A percentile compares a stretch with the other conserved stretches of the same genome.
phyloP scores from a whole-genome alignment of 2,113 vertebrate genomes.

The Nanorana parkeri region DNA sequence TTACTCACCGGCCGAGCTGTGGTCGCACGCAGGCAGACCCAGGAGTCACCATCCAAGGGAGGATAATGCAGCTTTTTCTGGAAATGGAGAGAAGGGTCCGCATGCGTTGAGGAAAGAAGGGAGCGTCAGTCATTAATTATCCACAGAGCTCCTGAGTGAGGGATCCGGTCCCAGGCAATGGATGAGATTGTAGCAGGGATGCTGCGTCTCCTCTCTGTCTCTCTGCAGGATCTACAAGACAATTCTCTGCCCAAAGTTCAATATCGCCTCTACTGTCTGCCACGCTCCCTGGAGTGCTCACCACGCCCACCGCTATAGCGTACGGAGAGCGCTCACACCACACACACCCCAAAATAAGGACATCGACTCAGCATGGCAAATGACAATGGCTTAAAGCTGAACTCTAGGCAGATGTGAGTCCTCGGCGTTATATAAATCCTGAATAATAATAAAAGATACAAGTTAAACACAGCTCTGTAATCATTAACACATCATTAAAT shows the following conservation, averaged over 20 bases:
- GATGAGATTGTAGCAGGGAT: conserved; percentile 32
- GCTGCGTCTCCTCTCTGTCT: conserved; percentile 28
- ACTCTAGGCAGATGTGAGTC: too few relatives aligned
- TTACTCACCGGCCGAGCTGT: background rate
- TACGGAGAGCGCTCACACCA: background rate
- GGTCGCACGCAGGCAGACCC: background rate
- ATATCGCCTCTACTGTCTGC: background rate
- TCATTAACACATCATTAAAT: too few relatives aligned
- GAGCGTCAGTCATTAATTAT: too few relatives aligned
- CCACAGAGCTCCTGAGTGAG: too few relatives aligned
- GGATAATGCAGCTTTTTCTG: conserved; percentile 14
- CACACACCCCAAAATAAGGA: too few relatives aligned
- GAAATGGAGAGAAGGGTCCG: background rate
- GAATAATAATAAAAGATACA: too few relatives aligned
- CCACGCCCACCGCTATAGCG: conserved; percentile 10
- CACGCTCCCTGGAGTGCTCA: background rate
- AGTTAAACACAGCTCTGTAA: too few relatives aligned
- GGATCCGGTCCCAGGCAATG: background rate
- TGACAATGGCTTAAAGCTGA: too few relatives aligned
- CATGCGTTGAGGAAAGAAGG: too few relatives aligned
- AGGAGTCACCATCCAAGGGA: background rate
- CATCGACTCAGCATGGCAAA: too few relatives aligned
- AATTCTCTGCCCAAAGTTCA: conserved; percentile 4
- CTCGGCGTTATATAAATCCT: too few relatives aligned
- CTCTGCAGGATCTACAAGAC: conserved; percentile 27